A percentile compares a stretch with the other conserved stretches of the same genome.
Conservation (phyloP, 1,140 invertebrate species). For the Zaprionus kolodkinae region DNA sequence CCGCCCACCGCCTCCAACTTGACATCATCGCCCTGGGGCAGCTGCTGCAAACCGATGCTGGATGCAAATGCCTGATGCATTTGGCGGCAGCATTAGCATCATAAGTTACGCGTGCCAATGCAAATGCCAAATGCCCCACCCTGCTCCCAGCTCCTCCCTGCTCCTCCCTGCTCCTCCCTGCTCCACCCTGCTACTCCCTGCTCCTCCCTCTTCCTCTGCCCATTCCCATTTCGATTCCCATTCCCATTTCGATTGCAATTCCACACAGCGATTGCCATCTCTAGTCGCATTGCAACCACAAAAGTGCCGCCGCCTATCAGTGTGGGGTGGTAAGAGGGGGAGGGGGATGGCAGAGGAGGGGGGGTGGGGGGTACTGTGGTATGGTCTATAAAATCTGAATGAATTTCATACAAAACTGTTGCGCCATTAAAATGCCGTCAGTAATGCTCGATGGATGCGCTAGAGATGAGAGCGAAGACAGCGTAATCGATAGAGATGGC, state of each 20-base stretch:
- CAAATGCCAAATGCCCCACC: slow-evolving; percentile 40
- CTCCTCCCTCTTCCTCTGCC: neutral
- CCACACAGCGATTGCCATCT: slow-evolving; percentile 17
- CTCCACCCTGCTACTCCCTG: neutral
- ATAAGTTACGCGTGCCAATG: slow-evolving; percentile 57
- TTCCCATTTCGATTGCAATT: neutral
- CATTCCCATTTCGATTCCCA: slow-evolving; percentile 4
- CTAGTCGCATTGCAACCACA: slow-evolving; percentile 23
- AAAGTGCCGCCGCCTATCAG: slow-evolving; percentile 50
- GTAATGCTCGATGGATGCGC: slow-evolving; percentile 7
- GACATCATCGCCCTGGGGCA: slow-evolving; percentile 68
- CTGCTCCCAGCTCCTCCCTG: neutral
- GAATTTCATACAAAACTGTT: slow-evolving; percentile 60
- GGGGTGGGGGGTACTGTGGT: neutral
- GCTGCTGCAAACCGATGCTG: slow-evolving; percentile 27
- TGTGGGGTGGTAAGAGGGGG: neutral
- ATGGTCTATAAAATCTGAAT: slow-evolving; percentile 53
- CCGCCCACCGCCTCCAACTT: slow-evolving; percentile 41
- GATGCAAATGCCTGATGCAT: slow-evolving; percentile 17
- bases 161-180: neutral
- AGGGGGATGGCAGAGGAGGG: neutral
- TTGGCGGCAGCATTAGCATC: slow-evolving; percentile 44
- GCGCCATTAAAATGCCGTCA: slow-evolving; percentile 57
- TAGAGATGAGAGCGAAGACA: slow-evolving; percentile 2
- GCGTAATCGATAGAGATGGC: slow-evolving; percentile 2